Conservation (phyloP, 2,888 invertebrate species). For the Drosophila diplacantha region DNA sequence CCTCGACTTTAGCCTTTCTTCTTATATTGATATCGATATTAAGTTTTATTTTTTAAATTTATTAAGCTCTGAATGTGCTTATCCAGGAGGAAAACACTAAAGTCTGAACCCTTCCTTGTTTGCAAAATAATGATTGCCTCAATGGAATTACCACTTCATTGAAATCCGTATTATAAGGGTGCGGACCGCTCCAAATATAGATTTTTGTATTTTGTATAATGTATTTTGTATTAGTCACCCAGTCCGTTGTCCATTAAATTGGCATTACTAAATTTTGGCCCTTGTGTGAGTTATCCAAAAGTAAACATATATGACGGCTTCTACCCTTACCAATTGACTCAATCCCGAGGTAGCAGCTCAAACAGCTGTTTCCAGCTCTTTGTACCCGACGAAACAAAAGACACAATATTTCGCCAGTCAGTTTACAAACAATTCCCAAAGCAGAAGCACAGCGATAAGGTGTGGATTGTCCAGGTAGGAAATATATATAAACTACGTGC, state of each 20-base stretch:
- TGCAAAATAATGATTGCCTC: neutral
- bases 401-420: conserved; percentile 23
- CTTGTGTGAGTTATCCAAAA: neutral
- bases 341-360: conserved; percentile 15
- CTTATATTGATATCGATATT: neutral
- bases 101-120: neutral
- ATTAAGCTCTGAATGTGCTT: neutral
- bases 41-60: neutral
- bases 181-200: neutral
- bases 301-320: neutral
- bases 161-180: neutral
- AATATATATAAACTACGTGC: conserved; percentile 10
- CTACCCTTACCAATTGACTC: conserved; percentile 6
- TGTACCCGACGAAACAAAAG: conserved; percentile 32
- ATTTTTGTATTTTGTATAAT: neutral
- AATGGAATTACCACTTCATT: neutral
- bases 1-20: neutral
- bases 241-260: neutral
- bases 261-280: neutral
- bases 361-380: conserved; percentile 39
- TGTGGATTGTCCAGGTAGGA: conserved; percentile 7
- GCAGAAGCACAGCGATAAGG: conserved; percentile 15
- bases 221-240: conserved; percentile 1
- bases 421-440: conserved; percentile 30
- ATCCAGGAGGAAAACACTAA: neutral